Base-by-base conservation (phyloP, 2,888 invertebrate species). In the Melipona bicolor region DNA sequence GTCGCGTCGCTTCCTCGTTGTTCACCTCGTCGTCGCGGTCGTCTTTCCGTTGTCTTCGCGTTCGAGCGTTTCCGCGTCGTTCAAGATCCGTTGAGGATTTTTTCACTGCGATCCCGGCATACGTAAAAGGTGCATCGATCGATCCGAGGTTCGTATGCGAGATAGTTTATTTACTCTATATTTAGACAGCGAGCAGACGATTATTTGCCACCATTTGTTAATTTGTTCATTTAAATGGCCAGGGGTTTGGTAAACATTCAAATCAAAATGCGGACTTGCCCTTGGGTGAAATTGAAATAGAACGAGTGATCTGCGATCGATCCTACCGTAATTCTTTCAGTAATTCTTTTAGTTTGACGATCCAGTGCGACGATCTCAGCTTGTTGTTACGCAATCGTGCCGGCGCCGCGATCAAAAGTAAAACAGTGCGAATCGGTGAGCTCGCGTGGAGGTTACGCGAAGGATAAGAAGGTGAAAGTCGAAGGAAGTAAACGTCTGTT, bases 1-100 rank as follows among this genome's bases (percentile, higher is more conserved):
- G 79, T 81, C 87, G 69, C 80, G 74, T 81, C 85, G 85, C 77
- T 85, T 87, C 87, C 87, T 83, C 87, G 79, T 87, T 70, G 76
- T 78, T 87, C 87, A 70, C 83, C 83, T 85, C 87, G 84, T 83
- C 86, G 77, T 64, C 9, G 36, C 65, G 65, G 15, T 84, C 70
- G 59, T 56, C 27, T 70, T 32, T 24, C 49, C 49, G 54, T 67
- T 36, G 36, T 76, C 83, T 73, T 64, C 77, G 56, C 69, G 32
- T 73, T 43, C 11, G 5, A 69, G 24, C 17, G 43, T 68, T 24
- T 5, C 56, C 36, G 77, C 27, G 1, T 54, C 61, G 50, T 19
- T n/a, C 68, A 17, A 43, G 50, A 54, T n/a, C 36, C 73, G 13
- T 64, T 4, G 64, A 52, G 36, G 43, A 43, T 43, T 43, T 36